These are phyloP conservation scores for Microchirus variegatus DNA, from an alignment of 2,797 vertebrate species.

Conservation along the genomic window DNA sequence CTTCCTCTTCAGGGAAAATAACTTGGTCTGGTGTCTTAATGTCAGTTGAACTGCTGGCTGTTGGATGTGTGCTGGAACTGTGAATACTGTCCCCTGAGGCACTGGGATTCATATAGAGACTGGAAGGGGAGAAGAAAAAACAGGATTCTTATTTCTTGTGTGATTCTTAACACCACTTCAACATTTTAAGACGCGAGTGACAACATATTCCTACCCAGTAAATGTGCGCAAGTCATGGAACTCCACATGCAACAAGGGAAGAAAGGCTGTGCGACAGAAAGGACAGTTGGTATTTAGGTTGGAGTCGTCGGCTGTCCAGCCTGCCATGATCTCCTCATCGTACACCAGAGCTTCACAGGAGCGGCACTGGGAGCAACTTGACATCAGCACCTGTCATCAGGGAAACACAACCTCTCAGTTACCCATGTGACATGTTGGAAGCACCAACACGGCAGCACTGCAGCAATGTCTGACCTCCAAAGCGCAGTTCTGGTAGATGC, in stretches of 20 bases:
- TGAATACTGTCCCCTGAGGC: constrained; percentile 95
- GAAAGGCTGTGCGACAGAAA: constrained; percentile 91
- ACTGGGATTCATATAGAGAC: constrained; percentile 93
- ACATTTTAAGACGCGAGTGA: no score
- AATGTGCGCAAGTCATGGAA: constrained; percentile 92
- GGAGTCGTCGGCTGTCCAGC: constrained; percentile 97
- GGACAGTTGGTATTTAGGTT: constrained; percentile 97
- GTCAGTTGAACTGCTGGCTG: constrained; percentile 76
- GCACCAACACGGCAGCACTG: accelerated
- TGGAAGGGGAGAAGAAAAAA: constrained; percentile 47
- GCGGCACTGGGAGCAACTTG: constrained; percentile 95
- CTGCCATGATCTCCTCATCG: constrained; percentile 99
- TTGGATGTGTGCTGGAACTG: constrained; percentile 82
- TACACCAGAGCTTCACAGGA: constrained; percentile 92
- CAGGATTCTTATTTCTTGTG: no score
- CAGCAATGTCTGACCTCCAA: constrained; percentile 87
- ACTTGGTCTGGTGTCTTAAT: constrained; percentile 84
- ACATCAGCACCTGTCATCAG: constrained; percentile 91
- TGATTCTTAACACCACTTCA: no score
- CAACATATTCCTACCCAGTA: constrained; percentile 79
- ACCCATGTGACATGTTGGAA: not conserved
- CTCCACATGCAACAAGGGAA: constrained; percentile 93
- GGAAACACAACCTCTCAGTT: not conserved
- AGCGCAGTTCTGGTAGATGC: constrained; percentile 95
- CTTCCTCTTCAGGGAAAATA: constrained; percentile 76